Conservation (phyloP, 2,797 vertebrate species). For the Bradypus variegatus region DNA sequence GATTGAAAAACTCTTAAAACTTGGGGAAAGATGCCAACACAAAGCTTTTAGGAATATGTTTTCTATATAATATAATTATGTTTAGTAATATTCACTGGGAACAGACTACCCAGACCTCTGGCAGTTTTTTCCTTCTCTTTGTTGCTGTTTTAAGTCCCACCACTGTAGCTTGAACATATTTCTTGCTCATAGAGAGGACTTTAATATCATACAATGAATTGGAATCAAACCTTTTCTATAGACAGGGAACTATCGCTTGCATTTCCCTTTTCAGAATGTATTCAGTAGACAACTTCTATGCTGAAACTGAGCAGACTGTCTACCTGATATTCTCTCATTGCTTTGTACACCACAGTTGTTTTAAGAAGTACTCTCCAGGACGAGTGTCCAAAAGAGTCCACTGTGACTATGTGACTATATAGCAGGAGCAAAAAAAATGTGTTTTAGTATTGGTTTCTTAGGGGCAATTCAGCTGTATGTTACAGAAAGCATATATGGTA, state of each 20-base stretch:
- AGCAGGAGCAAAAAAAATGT: neutral
- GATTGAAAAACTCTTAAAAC: neutral
- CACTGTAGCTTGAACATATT: neutral
- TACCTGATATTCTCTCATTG: neutral
- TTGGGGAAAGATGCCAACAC: neutral
- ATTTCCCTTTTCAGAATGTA: neutral
- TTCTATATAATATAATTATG: neutral
- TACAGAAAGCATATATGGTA: neutral
- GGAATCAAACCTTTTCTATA: neutral
- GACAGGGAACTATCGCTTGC: neutral
- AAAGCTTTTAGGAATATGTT: neutral
- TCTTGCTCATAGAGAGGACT: neutral
- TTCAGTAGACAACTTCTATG: neutral
- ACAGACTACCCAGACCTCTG: neutral
- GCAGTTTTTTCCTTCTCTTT: neutral
- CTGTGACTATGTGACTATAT: neutral
- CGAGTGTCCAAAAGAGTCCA: neutral
- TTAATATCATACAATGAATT: neutral
- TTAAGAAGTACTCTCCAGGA: neutral
- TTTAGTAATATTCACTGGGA: neutral
- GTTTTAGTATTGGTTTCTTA: neutral
- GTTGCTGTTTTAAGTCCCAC: neutral
- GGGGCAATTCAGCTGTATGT: neutral
- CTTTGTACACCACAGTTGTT: neutral
- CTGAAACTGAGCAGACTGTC: neutral